Base-by-base conservation (phyloP, 53 echinoderm and acorn worm genomes). In the Actinopyga echinites region DNA sequence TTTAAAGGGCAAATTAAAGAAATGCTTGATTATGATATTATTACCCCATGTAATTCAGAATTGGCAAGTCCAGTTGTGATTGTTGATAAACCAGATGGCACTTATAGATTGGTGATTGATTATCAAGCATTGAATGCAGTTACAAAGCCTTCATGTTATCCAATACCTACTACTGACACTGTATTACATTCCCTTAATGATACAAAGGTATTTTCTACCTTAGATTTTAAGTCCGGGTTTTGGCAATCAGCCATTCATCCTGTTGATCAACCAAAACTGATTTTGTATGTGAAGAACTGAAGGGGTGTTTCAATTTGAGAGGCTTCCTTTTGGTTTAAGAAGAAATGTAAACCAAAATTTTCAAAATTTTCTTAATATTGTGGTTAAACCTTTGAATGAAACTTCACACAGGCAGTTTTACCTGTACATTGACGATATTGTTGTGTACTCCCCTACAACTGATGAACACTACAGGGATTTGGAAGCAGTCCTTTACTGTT, bases 231-330 rank as follows among this genome's bases (percentile, higher is more conserved):
- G 19, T 52, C 82, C 25, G 83, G 83, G 56, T 83, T 83, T 59
- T 82, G 83, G 82, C 88, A 87, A 30, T 67, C 82, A 37, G 53
- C 49, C 24, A 25, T 69, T 13, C 38, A 59, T 65, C 79, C 66
- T 19, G 79, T 64, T 59, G 86, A 86, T n/a, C 78, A 45, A 24
- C 19, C 31, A 22, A 85, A 85, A 78, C 78, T 38, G 85, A 77
- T 9, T 85, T 85, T 60, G 66, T 54, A 17, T 77, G 85, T 86
- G 86, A 85, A 43, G 25, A n/a, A n/a, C n/a, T n/a, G n/a, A 79
- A 45, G 86, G 86, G 42, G 52, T 83, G 0, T 69, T 34, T 33
- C 56, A 83, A 21, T 83, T 68, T 22, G 69, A 53, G 38, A 26
- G 80, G 58, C 59, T 87, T 9, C 84, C 84, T 21, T 83, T 83